Percentiles rank a stretch among this genome's conserved stretches.
Evolutionary conservation across 2,113 vertebrate species (phyloP).

Genomic region (Meleagris gallopavo): DNA sequence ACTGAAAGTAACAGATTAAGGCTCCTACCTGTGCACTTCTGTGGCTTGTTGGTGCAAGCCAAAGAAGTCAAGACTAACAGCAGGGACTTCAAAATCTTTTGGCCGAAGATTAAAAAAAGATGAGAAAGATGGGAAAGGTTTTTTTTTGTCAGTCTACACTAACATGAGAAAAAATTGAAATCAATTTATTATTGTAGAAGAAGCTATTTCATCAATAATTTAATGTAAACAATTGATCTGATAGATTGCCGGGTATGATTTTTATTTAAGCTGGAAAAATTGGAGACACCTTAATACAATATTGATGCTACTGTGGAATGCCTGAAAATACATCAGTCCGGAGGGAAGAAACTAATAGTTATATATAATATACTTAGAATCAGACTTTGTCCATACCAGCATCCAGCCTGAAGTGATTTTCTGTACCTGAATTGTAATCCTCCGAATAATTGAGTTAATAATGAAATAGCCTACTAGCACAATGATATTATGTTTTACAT

Average conservation of each 20-base stretch:
- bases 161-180: not conserved
- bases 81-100: not conserved
- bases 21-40: accelerated
- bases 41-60: too few species aligned
- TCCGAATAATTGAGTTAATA: constrained; percentile 1
- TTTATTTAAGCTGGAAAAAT: not conserved
- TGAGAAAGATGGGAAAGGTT: not conserved
- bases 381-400: not conserved
- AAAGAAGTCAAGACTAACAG: not conserved
- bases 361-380: not conserved
- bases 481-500: not conserved
- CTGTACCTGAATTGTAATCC: not conserved
- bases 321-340: not conserved
- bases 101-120: not conserved
- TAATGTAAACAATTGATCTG: not conserved
- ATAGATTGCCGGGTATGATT: not conserved
- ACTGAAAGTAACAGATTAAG: not conserved
- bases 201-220: not conserved
- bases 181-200: not conserved
- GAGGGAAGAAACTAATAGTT: not conserved
- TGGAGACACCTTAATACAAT: not conserved
- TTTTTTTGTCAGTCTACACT: not conserved
- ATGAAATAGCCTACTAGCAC: not conserved
- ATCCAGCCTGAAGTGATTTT: not conserved
- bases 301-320: not conserved